Base-by-base conservation (phyloP, 2,797 vertebrate genomes). In the Anabas testudineus region DNA sequence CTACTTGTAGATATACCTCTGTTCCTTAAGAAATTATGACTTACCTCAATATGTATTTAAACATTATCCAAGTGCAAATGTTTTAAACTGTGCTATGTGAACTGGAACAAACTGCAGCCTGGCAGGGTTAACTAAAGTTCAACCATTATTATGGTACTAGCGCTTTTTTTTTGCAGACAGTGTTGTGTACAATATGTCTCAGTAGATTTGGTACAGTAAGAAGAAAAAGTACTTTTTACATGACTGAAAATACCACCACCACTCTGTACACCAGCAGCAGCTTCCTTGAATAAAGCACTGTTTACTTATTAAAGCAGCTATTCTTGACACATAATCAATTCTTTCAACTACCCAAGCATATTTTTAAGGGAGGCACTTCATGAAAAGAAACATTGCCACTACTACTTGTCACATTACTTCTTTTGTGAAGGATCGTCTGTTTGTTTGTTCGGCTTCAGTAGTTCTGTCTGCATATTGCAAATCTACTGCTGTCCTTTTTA, bases 41-140 rank as follows among this genome's bases (percentile, higher is more conserved):
- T 15, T 30, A 21, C 54, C n/a, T n/a, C n/a, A 21, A 36, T 26
- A 12, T 34, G 32, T 9, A 34, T 14, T 37, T 37, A 12, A 37
- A 37, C 2, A 14, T 37, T 36, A 10, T 16, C 13, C 28, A 43
- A 36, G 12, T 45, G 21, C 46, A 52, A 51, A 60, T 24, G 49
- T 22, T 62, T 68, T n/a, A n/a, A n/a, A n/a, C n/a, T n/a, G n/a
- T n/a, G 18, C 4, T 19, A 49, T 10, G 39, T 60, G 65, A 46
- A 61, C n/a, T 59, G 59, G 47, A 32, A 13, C 41, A 61, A 71
- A 42, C 68, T 58, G n/a, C 57, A 56, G 53, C 30, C 53, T 37
- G 62, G 30, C 21, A 34, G 65, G 76, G 74, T 83, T 78, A 80
- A 7, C 32, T 22, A 7, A 46, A 85, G 76, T 80, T 49, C 56